Evolutionary conservation across 2,113 vertebrate species (phyloP).

Genomic region (Hippocampus comes): DNA sequence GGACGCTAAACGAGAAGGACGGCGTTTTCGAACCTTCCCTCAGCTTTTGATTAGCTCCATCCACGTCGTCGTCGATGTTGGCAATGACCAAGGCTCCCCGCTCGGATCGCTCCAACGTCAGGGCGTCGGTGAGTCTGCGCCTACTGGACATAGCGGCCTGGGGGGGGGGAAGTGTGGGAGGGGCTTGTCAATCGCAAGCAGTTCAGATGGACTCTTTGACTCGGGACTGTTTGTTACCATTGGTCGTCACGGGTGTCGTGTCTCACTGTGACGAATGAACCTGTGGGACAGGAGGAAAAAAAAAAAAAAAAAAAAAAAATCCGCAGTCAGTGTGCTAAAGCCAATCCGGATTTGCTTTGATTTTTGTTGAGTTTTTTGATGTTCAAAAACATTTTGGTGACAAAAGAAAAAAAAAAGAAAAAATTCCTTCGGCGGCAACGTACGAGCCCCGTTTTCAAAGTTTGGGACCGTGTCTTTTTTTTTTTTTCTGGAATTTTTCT

Average conservation of each 20-base stretch:
- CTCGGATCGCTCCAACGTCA: constrained; percentile 61
- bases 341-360: too few relatives aligned
- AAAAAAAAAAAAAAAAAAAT: too few relatives aligned
- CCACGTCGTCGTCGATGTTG: constrained; percentile 25
- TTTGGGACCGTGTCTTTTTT: too few relatives aligned
- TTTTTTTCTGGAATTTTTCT: too few relatives aligned
- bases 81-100: constrained; percentile 51
- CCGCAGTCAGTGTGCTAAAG: too few relatives aligned
- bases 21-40: constrained; percentile 52
- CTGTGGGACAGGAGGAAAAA: background rate
- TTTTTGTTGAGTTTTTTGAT: too few relatives aligned
- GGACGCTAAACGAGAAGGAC: background rate
- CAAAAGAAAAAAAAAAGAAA: too few relatives aligned
- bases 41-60: constrained; percentile 29
- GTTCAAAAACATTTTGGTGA: too few relatives aligned
- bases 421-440: too few relatives aligned
- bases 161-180: background rate
- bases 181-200: too few relatives aligned
- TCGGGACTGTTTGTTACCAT: background rate
- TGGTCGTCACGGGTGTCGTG: background rate
- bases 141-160: constrained; percentile 56
- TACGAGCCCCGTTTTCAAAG: too few relatives aligned
- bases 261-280: background rate
- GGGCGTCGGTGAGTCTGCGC: constrained; percentile 63
- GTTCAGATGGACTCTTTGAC: background rate